Base-by-base conservation (phyloP, 2,113 vertebrate species). In the Oryzias celebensis region DNA sequence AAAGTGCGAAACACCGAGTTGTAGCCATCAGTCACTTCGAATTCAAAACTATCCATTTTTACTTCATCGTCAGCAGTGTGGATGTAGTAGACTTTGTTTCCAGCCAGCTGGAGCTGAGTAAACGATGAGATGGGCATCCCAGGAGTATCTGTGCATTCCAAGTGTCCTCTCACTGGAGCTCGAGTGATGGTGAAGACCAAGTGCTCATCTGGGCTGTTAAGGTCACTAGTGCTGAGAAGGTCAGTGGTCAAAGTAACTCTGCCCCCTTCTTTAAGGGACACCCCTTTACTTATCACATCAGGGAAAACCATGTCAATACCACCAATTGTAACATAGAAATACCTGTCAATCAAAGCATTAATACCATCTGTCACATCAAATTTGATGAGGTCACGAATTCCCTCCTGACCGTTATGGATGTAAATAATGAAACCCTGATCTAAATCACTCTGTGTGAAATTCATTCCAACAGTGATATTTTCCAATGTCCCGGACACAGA, bases 31-130 rank as follows among this genome's bases (percentile, higher is more conserved):
- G 95, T 98, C 71, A 98, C 96, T 77, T 98, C 93, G 71, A 98
- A 98, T 77, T 98, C 96, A 83, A 98, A 98, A 71, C 96, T 98
- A 79, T 98, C 97, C 94, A 95, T 96, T 86, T 96, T 98, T 14
- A 95, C 91, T 65, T 98, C 97, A 1, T 98, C 97, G 8, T 96
- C 94, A 0, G 96, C 90, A 0, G 96, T 98, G 75, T 98, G 97
- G 72, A 96, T 94, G 71, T 98, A 98, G 82, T 94, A 97, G 69
- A 98, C 49, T 84, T 98, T 98, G 89, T 92, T 98, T 14, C 97
- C 97, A 13, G 97, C 97, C 65, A 98, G 88, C 18, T 97, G 92
- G 10, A 98, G 94, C 61, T 98, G 97, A 22, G 94, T 95, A 81
- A 98, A 98, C n/a, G 94, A 94, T 1, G 89, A 90, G 64, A 98